Evolutionary conservation across 2,888 invertebrate genomes (phyloP).

Genomic region (Chrysolina oricalcia): DNA sequence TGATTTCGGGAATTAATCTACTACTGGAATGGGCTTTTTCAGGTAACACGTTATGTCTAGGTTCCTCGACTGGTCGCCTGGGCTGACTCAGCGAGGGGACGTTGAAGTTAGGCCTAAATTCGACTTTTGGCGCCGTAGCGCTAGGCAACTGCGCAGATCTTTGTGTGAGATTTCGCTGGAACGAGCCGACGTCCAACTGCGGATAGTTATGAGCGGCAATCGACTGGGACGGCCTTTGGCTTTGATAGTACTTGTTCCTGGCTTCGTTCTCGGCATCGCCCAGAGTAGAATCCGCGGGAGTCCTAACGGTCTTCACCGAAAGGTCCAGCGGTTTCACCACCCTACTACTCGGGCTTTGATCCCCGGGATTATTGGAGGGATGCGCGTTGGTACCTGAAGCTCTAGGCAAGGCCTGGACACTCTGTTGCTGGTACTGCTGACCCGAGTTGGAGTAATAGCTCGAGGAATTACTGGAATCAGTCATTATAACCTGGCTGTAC

Average conservation of each 20-base stretch:
- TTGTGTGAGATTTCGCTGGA: slow-evolving; percentile 62
- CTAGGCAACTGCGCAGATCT: slow-evolving; percentile 63
- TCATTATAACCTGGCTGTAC: slow-evolving; percentile 60
- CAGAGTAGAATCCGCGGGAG: slow-evolving; percentile 90
- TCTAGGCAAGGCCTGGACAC: slow-evolving; percentile 55
- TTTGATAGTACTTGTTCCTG: slow-evolving; percentile 56
- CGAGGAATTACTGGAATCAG: slow-evolving; percentile 64
- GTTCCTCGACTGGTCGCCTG: slow-evolving; percentile 37
- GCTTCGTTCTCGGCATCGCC: slow-evolving; percentile 77
- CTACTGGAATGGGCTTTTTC: slow-evolving; percentile 51
- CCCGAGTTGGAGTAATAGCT: slow-evolving; percentile 62
- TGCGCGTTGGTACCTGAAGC: slow-evolving; percentile 38
- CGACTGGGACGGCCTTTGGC: slow-evolving; percentile 64
- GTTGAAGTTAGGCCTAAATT: slow-evolving; percentile 85
- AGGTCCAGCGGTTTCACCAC: slow-evolving; percentile 84
- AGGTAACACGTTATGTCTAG: slow-evolving; percentile 36
- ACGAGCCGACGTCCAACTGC: slow-evolving; percentile 62
- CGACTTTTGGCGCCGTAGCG: slow-evolving; percentile 81
- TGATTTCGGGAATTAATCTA: slow-evolving; percentile 69
- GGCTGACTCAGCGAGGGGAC: slow-evolving; percentile 65
- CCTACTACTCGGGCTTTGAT: slow-evolving; percentile 47
- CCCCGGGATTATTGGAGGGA: slow-evolving; percentile 33
- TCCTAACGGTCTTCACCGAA: slow-evolving; percentile 91
- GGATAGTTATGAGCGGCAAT: slow-evolving; percentile 64
- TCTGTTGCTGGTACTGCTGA: slow-evolving; percentile 69